These are phyloP conservation scores for Buceros bicornis DNA, from an alignment of 2,797 vertebrate species.

Conservation along the genomic window DNA sequence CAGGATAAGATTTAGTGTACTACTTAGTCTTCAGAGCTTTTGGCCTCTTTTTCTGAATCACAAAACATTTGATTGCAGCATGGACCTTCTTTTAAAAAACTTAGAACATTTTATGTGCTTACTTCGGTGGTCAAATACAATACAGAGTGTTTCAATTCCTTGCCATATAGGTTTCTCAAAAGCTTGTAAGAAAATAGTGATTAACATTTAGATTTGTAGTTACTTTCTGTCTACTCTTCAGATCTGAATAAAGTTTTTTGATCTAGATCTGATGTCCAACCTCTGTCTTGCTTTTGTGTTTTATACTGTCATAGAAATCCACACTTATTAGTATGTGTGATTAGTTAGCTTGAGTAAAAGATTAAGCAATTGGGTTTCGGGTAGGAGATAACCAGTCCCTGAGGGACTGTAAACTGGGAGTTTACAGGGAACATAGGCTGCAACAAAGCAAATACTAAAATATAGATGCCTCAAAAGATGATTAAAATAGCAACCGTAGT, in stretches of 20 bases:
- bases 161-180: neutral
- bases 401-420: neutral
- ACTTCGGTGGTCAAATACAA: neutral
- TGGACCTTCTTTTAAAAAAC: neutral
- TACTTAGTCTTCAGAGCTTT: neutral
- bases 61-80: neutral
- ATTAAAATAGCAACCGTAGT: neutral
- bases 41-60: neutral
- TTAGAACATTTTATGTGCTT: neutral
- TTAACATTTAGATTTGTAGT: neutral
- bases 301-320: neutral
- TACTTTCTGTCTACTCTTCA: neutral
- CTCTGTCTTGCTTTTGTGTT: neutral
- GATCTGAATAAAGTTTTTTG: neutral
- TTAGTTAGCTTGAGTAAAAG: neutral
- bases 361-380: neutral
- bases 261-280: neutral
- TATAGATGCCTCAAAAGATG: neutral
- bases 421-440: neutral
- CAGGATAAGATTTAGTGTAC: neutral
- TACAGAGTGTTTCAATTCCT: neutral
- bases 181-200: neutral
- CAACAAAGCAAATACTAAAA: neutral
- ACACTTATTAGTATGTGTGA: neutral
- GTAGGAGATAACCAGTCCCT: neutral